Conservation (phyloP, 2,797 vertebrate genomes). For the Catharus ustulatus region DNA sequence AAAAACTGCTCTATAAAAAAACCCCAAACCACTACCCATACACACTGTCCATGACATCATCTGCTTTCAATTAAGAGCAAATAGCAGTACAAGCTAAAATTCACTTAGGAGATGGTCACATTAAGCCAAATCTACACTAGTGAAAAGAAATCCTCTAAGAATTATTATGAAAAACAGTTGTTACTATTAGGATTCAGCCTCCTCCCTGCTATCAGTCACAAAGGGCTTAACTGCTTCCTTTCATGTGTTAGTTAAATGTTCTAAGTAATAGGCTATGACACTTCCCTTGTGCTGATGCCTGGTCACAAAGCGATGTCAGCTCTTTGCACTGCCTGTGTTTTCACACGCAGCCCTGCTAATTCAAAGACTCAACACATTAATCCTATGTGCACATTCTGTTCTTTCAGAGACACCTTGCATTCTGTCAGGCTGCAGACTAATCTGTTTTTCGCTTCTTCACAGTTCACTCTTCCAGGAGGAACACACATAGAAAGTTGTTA, state of each 20-base stretch:
- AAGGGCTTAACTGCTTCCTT: background rate
- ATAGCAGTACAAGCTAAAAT: background rate
- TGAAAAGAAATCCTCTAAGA: background rate
- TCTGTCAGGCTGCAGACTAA: background rate
- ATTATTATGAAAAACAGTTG: background rate
- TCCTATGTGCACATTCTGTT: background rate
- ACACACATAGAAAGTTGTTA: background rate
- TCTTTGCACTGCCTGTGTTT: background rate
- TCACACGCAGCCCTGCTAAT: fast-evolving
- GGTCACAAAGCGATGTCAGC: background rate
- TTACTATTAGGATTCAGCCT: background rate
- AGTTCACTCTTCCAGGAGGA: background rate
- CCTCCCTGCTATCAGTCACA: background rate
- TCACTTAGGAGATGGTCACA: background rate
- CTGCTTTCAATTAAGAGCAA: constrained; percentile 16
- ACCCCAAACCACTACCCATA: background rate
- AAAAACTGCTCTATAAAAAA: background rate
- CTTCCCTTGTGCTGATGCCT: background rate
- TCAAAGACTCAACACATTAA: background rate
- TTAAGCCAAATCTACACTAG: background rate
- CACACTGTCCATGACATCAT: background rate
- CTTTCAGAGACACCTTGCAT: background rate
- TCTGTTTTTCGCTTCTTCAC: background rate
- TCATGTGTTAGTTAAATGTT: background rate
- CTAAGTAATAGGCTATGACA: background rate